A percentile compares a stretch with the other conserved stretches of the same genome.
Evolutionary conservation across 2,888 invertebrate species (phyloP).

Genomic region (Calameuta idolon): DNA sequence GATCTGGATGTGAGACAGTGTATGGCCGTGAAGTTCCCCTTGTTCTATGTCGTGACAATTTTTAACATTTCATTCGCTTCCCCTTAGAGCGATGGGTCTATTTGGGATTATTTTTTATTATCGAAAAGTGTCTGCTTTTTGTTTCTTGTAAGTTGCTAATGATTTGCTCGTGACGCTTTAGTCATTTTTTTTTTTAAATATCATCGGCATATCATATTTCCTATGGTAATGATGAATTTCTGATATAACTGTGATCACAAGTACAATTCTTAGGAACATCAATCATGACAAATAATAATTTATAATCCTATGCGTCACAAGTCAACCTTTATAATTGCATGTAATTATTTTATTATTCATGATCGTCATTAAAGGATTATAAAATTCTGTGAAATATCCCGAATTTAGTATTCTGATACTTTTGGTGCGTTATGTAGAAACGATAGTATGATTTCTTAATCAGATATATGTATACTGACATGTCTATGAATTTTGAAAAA

Average conservation of each 20-base stretch:
- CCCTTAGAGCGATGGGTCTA: neutral
- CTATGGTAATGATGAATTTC: neutral
- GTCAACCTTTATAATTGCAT: neutral
- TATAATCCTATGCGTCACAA: neutral
- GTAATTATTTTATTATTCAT: neutral
- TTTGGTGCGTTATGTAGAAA: neutral
- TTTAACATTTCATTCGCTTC: neutral
- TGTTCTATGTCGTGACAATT: neutral
- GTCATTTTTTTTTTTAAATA: neutral
- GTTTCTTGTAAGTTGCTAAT: neutral
- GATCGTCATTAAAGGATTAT: neutral
- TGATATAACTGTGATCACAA: neutral
- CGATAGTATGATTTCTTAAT: neutral
- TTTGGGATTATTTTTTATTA: neutral
- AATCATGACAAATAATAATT: neutral
- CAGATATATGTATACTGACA: neutral
- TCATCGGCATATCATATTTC: too few species aligned
- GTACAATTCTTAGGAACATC: neutral
- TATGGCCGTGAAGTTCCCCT: neutral
- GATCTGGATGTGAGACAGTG: conserved; percentile 27
- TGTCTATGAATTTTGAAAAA: too few species aligned
- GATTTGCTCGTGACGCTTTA: neutral
- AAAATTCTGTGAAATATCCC: neutral
- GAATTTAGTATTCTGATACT: neutral
- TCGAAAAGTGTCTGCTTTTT: too few species aligned